Base-by-base conservation (phyloP, 2,113 vertebrate genomes). In the Echinops telfairi region DNA sequence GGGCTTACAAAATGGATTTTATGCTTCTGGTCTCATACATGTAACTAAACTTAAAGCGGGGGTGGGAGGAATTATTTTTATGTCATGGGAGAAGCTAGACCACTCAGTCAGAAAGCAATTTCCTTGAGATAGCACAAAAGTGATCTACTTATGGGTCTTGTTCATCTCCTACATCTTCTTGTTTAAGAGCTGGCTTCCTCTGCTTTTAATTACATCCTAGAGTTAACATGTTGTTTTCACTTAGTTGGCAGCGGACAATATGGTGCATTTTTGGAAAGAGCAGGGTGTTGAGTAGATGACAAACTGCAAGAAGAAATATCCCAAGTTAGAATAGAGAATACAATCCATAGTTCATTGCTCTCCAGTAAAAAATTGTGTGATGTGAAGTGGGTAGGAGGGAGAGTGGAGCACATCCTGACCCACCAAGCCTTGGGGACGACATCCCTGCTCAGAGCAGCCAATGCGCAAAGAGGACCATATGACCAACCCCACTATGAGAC, bases 61-160 rank as follows among this genome's bases (percentile, higher is more conserved):
- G 83, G 62, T 19, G 86, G 82, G 80, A 62, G 77, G n/a, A 62
- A 66, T 88, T 95, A 95, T 94, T 97, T 96, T 97, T 96, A 92
- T 31, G 1, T 93, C 96, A 71, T 33, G 3, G 88, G 85, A 93
- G 83, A 91, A 91, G 57, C 64, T 81, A 92, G 8, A 83, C 64
- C 3, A 0, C 77, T 84, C 94, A 78, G 19, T 40, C 25, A n/a
- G 79, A 94, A 96, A 70, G 66, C 90, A 91, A 96, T 95, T 96
- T 97, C 66, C 91, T 89, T 58, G 2, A 0, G 40, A 80, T 22
- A 36, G 58, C 83, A 33, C 77, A 92, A 38, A 40, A 40, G 89
- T 11, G 66, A 95, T 84, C 86, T 95, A 95, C 80, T 70, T 71
- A 71, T n/a, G 80, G 68, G 64, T 33, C 90, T 43, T 15, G 23